Evolutionary conservation across 2,797 vertebrate species (phyloP), one percentile per base, ranked within the genome.

Genomic region (Ptychobarbus kaznakovi): DNA sequence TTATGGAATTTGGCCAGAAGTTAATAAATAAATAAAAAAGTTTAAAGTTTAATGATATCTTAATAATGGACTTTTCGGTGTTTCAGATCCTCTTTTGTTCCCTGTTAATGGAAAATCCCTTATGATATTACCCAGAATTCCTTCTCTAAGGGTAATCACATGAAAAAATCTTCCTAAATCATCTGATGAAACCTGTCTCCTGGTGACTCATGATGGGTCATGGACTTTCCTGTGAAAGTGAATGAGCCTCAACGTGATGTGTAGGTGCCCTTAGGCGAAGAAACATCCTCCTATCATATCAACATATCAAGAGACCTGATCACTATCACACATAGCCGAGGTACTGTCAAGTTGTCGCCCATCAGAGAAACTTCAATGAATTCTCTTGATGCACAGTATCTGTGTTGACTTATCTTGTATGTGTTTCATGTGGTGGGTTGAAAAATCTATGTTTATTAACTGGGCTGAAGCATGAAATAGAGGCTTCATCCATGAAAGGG

Each of bases 131-230:
- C n/a, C 70, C 3, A 49, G 25, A 25, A 51, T 74, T 12, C 18
- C 25, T 51, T 32, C 9, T 22, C 11, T 6, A 75, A 38, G 12
- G 18, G 1, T 7, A 76, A 38, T 76, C 51, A 76, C 22, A 25
- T 61, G 56, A 61, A 9, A 61, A 61, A 61, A 61, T 61, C 56
- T 25, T 61, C 12, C 35, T 38, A 20, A n/a, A n/a, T n/a, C 35
- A 74, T 79, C 20, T 44, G 13, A 68, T 46, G 79, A 40, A 75
- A 84, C n/a, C n/a, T n/a, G 58, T 87, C 40, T 75, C 35, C 35
- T 25, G 42, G 49, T 89, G 84, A 89, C 69, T 85, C 82, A 82
- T 44, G 35, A 13, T 58, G 75, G 75, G 78, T 81, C 81, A 87
- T 70, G 76, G 38, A 89, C 81, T 89, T 81, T 86, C 69, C 68